Base-by-base conservation (phyloP, 2,888 invertebrate genomes). In the Boloria euphrosyne region DNA sequence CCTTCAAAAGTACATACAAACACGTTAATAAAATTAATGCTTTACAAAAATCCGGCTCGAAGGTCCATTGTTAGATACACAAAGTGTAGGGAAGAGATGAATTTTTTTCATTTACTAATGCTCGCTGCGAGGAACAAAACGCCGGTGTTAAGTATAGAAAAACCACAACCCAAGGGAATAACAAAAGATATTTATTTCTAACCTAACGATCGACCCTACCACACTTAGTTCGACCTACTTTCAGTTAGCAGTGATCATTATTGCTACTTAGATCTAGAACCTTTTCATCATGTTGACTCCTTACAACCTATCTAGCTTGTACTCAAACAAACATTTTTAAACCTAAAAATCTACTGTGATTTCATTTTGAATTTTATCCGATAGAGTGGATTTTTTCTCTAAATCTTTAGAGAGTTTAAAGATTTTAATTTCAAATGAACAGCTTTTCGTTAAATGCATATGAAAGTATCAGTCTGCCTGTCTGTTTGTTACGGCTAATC, bases 31-130 rank as follows among this genome's bases (percentile, higher is more conserved):
- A 59, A 47, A 59, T 59, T 17, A 17, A 49, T 49, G 16, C 18
- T 38, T 17, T 13, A 14, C 14, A 49, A 16, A 13, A 31, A 59
- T 14, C 54, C 17, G 14, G 14, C 17, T 47, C 47, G 4, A 49
- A 17, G 31, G 2, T 17, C 17, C 38, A 50, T 59, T 59, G 59
- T 59, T 59, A 38, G 3, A 57, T n/a, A 27, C 27, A 18, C 53
- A 62, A 55, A 31, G 31, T 38, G 31, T 38, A 38, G 53, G 47
- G 38, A 22, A 43, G 17, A 22, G 13, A 17, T 46, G 27, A 46
- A 54, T 63, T 63, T 63, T 63, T 63, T 57, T 63, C 57, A 63
- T 63, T 49, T 38, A 50, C 63, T 63, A 57, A 63, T 63, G 63
- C 50, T 44, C 50, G n/a, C 47, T 38, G 31, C n/a, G 16, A 14